Conservation (phyloP, 2,113 vertebrate species). For the Tragelaphus scriptus region DNA sequence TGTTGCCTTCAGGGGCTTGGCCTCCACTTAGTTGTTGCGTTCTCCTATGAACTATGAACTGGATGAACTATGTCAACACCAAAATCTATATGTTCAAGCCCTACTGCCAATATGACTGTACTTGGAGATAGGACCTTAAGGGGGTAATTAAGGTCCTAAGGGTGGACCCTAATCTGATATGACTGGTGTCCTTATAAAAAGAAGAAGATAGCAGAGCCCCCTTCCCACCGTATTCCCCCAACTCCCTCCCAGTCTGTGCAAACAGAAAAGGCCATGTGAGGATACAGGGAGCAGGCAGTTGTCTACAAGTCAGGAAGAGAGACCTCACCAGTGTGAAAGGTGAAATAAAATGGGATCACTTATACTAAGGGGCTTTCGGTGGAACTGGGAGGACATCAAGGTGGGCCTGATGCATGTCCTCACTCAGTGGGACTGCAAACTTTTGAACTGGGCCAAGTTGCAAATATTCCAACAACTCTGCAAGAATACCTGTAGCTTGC, state of each 20-base stretch:
- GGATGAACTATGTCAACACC: background rate
- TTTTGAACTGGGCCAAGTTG: background rate
- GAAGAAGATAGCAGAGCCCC: background rate
- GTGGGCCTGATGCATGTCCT: background rate
- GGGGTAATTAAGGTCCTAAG: background rate
- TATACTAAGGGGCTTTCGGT: background rate
- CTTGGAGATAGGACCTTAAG: background rate
- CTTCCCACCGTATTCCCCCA: background rate
- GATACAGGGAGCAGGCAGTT: background rate
- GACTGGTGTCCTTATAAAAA: background rate
- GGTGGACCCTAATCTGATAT: background rate
- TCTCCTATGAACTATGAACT: background rate
- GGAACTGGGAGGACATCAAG: background rate
- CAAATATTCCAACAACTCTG: background rate
- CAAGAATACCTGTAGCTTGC: background rate
- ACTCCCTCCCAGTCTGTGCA: background rate
- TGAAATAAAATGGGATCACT: background rate
- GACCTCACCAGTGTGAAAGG: background rate
- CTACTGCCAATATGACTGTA: background rate
- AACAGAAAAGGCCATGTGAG: background rate
- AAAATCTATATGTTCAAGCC: background rate
- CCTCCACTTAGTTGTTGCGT: too few species aligned
- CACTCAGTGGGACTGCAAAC: rapidly evolving
- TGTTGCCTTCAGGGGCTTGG: background rate
- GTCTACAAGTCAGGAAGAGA: background rate